Base-by-base conservation (phyloP, 2,113 vertebrate species). In the Callorhinus ursinus region DNA sequence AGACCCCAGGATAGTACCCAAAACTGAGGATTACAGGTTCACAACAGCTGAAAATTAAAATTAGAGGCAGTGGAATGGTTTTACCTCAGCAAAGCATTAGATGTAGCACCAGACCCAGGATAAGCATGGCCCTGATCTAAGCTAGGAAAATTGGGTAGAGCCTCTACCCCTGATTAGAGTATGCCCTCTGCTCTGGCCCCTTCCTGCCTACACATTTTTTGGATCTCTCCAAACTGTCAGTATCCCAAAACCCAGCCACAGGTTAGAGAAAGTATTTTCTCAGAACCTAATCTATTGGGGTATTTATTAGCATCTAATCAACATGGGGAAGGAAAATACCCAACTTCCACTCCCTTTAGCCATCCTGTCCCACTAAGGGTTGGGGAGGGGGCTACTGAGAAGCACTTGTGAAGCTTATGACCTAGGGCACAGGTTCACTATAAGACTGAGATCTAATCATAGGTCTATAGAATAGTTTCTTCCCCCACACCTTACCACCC, bases 171-270 rank as follows among this genome's bases (percentile, higher is more conserved):
- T 97, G 97, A 97, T 98, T 26, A 51, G 36, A 28, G 24, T 79
- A 24, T 80, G 46, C 5, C 86, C 46, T 63, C 9, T 22, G 39
- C 84, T 93, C 80, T n/a, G 13, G 42, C 91, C 97, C 97, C 95
- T 87, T 96, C 89, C 96, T 96, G 36, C 59, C 85, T 76, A 96
- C 98, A 92, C 97, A 46, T 94, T 97, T 97, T 94, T 59, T 96
- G 74, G 83, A 96, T 97, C 96, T 98, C 97, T 96, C 97, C 91
- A 97, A 98, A 98, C 97, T 83, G 91, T 91, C 65, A 31, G 67
- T 91, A 89, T 65, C 55, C 93, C 77, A 93, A 97, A 98, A 98
- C 95, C 96, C 87, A 61, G 26, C 39, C 36, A 46, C 28, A 46
- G 7, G 15, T 49, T 77, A 77, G 46, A 77, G 46, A 77, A 51